Percentiles rank a stretch among this genome's conserved stretches.
These are phyloP conservation scores for Hippocampus abdominalis DNA, from an alignment of 2,113 vertebrate species.

Conservation along the genomic window DNA sequence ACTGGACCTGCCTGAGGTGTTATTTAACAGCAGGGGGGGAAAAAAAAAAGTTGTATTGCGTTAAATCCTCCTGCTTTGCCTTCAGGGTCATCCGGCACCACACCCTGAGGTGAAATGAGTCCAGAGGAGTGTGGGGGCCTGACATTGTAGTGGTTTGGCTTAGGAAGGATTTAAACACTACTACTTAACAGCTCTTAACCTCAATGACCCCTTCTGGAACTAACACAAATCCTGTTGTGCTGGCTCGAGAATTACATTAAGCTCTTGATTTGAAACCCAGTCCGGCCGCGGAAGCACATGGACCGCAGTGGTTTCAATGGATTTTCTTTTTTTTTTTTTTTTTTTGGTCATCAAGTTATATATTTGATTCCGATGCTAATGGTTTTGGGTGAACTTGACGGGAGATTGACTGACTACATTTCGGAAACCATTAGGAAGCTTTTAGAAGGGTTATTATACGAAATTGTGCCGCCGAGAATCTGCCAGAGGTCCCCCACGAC, in stretches of 20 bases:
- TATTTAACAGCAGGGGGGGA: not conserved
- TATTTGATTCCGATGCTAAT: conserved; percentile 2
- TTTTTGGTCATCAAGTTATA: conserved; percentile 17
- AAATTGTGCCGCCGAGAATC: too few species aligned
- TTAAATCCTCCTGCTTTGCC: conserved; percentile 8
- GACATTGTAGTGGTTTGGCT: conserved; percentile 46
- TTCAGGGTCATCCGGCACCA: conserved; percentile 18
- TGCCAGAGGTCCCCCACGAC: too few species aligned
- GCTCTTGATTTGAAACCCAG: conserved; percentile 57
- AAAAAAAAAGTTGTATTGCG: conserved; percentile 14
- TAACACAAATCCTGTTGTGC: conserved; percentile 72
- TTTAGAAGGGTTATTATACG: not conserved
- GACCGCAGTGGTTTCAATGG: conserved; percentile 45
- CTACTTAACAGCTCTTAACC: conserved; percentile 71
- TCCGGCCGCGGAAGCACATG: conserved; percentile 46
- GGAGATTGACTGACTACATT: not conserved
- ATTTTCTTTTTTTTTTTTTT: conserved; percentile 5
- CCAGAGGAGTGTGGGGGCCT: conserved; percentile 32
- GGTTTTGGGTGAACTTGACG: conserved; percentile 1
- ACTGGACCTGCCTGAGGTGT: not conserved
- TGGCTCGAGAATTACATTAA: conserved; percentile 64
- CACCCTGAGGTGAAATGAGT: conserved; percentile 50
- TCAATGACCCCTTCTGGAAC: conserved; percentile 58
- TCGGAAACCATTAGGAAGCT: not conserved
- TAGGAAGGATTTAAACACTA: conserved; percentile 69